Percentiles rank a stretch among this genome's conserved stretches.
These are phyloP conservation scores for Ginglymostoma cirratum DNA, from an alignment of 2,113 vertebrate genomes.

Conservation along the genomic window DNA sequence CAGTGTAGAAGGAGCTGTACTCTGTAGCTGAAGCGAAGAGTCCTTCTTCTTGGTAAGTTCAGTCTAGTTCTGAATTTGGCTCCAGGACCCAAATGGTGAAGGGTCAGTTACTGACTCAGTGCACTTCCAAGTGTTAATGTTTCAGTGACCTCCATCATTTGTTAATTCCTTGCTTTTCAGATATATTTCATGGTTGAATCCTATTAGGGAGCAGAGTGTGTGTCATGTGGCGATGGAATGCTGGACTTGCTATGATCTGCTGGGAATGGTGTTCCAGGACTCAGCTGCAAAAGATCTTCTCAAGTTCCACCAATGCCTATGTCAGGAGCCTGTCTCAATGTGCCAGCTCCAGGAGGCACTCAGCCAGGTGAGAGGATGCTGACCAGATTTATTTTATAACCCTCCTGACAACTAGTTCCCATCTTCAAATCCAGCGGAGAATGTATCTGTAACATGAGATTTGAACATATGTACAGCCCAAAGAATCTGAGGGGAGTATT, in stretches of 20 bases:
- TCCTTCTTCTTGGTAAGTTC: background rate
- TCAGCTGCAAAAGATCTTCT: conserved; percentile 49
- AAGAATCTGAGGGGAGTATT: too few relatives aligned
- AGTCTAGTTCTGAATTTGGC: background rate
- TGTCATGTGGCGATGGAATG: conserved; percentile 44
- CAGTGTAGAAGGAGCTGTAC: background rate
- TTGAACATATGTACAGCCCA: too few relatives aligned
- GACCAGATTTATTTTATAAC: background rate
- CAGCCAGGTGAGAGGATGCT: conserved; percentile 46
- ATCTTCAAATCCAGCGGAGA: background rate
- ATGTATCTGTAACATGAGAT: background rate
- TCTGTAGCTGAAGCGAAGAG: background rate
- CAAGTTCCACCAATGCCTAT: conserved; percentile 51
- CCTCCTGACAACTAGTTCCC: background rate
- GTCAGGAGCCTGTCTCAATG: conserved; percentile 43
- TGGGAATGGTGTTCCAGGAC: conserved; percentile 48
- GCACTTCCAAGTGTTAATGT: background rate
- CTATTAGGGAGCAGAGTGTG: background rate
- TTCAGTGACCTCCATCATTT: background rate
- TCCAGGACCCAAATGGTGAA: background rate
- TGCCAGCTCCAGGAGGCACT: conserved; percentile 48
- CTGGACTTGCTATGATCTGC: conserved; percentile 43
- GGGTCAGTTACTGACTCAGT: background rate
- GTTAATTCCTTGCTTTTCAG: background rate
- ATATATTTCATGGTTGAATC: background rate